Evolutionary conservation across 2,888 invertebrate genomes (phyloP).

Genomic region (Agrilus biguttatus): DNA sequence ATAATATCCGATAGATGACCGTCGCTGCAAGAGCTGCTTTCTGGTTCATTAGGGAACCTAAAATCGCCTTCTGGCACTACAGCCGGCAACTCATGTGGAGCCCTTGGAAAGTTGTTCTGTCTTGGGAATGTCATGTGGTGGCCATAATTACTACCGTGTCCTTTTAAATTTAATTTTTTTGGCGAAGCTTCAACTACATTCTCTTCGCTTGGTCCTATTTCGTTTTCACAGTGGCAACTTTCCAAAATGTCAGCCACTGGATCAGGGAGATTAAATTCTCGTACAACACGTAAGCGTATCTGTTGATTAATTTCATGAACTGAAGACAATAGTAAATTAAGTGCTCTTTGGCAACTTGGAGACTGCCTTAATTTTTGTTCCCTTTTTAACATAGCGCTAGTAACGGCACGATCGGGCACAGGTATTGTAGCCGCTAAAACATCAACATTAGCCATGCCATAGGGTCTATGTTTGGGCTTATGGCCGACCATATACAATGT

Average conservation of each 20-base stretch:
- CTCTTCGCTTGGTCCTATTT: constrained; percentile 16
- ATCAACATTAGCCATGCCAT: constrained; percentile 42
- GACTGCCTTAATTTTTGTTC: constrained; percentile 70
- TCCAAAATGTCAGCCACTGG: constrained; percentile 66
- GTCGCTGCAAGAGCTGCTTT: constrained; percentile 45
- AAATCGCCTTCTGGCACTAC: constrained; percentile 49
- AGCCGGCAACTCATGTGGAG: constrained; percentile 47
- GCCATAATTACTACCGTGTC: constrained; percentile 34
- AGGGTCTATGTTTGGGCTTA: constrained; percentile 27
- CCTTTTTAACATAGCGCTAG: constrained; percentile 68
- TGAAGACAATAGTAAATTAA: constrained; percentile 59
- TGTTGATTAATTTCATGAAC: constrained; percentile 61
- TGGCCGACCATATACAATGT: constrained; percentile 80
- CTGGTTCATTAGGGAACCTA: constrained; percentile 30
- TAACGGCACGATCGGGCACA: constrained; percentile 63
- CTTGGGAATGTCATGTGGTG: constrained; percentile 50
- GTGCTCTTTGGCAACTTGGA: constrained; percentile 66
- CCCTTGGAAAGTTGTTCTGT: constrained; percentile 29
- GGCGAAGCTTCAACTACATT: constrained; percentile 31
- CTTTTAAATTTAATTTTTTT: constrained; percentile 17
- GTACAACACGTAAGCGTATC: constrained; percentile 76
- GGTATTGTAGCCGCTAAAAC: constrained; percentile 51
- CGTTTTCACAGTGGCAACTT: constrained; percentile 28
- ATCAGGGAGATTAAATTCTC: constrained; percentile 90
- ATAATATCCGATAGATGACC: constrained; percentile 69